Conservation (phyloP, 2,888 invertebrate genomes). For the Pycnomerus fuliginosus region DNA sequence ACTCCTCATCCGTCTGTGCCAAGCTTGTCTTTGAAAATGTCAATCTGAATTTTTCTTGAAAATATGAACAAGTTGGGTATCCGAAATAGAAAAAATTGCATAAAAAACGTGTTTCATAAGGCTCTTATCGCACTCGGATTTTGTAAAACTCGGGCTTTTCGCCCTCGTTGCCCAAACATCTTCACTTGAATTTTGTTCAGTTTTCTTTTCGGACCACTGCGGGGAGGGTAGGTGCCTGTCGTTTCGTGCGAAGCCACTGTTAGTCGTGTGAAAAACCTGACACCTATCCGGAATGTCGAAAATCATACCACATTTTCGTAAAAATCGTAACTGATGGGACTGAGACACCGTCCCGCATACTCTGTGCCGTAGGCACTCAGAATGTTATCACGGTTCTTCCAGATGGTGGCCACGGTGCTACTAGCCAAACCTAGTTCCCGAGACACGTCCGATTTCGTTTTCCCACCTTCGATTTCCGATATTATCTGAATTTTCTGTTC, state of each 20-base stretch:
- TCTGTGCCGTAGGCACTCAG: constrained; percentile 45
- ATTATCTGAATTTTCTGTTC: constrained; percentile 63
- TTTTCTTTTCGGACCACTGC: too few relatives aligned
- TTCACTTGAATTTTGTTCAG: too few relatives aligned
- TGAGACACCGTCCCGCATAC: constrained; percentile 23
- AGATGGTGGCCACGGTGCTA: constrained; percentile 60
- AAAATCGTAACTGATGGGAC: constrained; percentile 28
- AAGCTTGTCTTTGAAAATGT: too few relatives aligned
- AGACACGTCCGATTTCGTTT: constrained; percentile 60
- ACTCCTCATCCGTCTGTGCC: too few relatives aligned
- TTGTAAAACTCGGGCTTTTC: too few relatives aligned
- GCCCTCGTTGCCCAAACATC: too few relatives aligned
- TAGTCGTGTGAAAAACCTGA: constrained; percentile 18
- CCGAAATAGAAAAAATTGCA: too few relatives aligned
- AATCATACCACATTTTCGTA: neutral
- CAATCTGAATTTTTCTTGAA: too few relatives aligned
- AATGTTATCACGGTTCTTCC: constrained; percentile 60
- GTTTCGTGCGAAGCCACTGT: constrained; percentile 16
- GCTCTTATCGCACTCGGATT: too few relatives aligned
- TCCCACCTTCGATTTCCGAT: constrained; percentile 59
- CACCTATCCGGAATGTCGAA: constrained; percentile 8
- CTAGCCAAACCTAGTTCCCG: constrained; percentile 59
- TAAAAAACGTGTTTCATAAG: too few relatives aligned
- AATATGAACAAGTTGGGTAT: too few relatives aligned
- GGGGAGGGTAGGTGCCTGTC: too few relatives aligned